A percentile compares a stretch with the other conserved stretches of the same genome.
Conservation (phyloP, 2,888 invertebrate genomes). For the Chrysopilus asiliformis region DNA sequence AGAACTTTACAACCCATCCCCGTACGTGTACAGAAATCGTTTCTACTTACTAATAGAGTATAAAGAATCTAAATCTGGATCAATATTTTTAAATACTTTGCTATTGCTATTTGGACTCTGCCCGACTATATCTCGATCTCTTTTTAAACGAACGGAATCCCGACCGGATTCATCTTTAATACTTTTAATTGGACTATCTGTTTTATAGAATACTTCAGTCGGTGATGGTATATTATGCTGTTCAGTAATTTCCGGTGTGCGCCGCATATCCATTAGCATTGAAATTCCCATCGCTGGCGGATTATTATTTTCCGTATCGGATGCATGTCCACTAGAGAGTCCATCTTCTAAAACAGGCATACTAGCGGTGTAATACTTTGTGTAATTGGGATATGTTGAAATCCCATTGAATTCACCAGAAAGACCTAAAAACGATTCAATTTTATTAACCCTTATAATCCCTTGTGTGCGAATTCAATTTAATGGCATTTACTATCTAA, state of each 20-base stretch:
- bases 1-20: too few relatives aligned
- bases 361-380: conserved; percentile 55
- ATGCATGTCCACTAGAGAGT: conserved; percentile 83
- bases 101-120: conserved; percentile 30
- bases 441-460: conserved; percentile 8
- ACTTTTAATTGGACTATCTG: conserved; percentile 26
- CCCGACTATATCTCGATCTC: conserved; percentile 25
- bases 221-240: conserved; percentile 13
- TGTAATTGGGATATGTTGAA: conserved; percentile 45
- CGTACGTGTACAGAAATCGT: too few relatives aligned
- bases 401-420: conserved; percentile 41
- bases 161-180: conserved; percentile 11
- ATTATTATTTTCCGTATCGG: conserved; percentile 83
- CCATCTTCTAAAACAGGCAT: conserved; percentile 93
- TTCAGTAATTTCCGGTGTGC: conserved; percentile 20
- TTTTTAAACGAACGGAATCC: conserved; percentile 18
- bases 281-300: conserved; percentile 39
- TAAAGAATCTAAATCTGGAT: conserved; percentile 54
- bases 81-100: conserved; percentile 36
- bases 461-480: conserved; percentile 3
- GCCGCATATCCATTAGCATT: conserved; percentile 33
- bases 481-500: conserved; percentile 55
- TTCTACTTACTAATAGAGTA: conserved; percentile 52
- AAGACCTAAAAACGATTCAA: conserved; percentile 36
- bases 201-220: conserved; percentile 13